Conservation (phyloP, 2,113 vertebrate genomes). For the Thamnaconus septentrionalis region DNA sequence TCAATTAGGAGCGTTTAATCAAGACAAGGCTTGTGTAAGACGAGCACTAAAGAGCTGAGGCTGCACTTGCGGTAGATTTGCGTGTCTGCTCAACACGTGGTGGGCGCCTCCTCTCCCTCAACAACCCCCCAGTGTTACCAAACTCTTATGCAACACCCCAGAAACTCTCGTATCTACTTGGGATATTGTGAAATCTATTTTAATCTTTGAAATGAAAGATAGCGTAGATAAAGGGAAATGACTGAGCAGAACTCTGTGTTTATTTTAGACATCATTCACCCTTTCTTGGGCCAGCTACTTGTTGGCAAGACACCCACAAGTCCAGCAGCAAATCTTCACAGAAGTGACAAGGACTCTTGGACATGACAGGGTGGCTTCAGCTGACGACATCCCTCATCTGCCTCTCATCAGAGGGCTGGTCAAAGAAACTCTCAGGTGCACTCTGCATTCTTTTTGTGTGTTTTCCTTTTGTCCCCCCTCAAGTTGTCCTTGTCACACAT, state of each 20-base stretch:
- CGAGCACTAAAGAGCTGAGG: slow-evolving; percentile 7
- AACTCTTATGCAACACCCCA: slow-evolving; percentile 33
- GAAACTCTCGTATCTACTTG: slow-evolving; percentile 28
- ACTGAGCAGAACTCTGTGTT: neutral
- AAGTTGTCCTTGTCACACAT: neutral
- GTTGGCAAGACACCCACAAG: slow-evolving; percentile 81
- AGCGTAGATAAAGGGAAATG: neutral
- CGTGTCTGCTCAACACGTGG: slow-evolving; percentile 23
- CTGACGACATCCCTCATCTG: slow-evolving; percentile 78
- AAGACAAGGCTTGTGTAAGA: slow-evolving; percentile 7
- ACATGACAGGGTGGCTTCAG: slow-evolving; percentile 70
- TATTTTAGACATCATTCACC: slow-evolving; percentile 86
- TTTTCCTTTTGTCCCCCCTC: neutral
- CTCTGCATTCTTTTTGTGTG: neutral
- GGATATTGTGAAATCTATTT: neutral
- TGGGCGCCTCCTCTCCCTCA: slow-evolving; percentile 9
- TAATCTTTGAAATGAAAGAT: neutral
- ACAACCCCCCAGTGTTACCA: slow-evolving; percentile 24
- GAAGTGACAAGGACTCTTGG: slow-evolving; percentile 80
- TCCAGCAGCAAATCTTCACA: slow-evolving; percentile 80
- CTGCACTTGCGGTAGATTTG: slow-evolving; percentile 5
- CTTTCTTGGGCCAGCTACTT: slow-evolving; percentile 87
- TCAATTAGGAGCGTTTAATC: neutral
- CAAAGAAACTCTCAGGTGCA: slow-evolving; percentile 90
- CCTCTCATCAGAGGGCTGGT: slow-evolving; percentile 87